phyloP scores from a whole-genome alignment of 2,797 vertebrate genomes.

The Setipinna tenuifilis region DNA sequence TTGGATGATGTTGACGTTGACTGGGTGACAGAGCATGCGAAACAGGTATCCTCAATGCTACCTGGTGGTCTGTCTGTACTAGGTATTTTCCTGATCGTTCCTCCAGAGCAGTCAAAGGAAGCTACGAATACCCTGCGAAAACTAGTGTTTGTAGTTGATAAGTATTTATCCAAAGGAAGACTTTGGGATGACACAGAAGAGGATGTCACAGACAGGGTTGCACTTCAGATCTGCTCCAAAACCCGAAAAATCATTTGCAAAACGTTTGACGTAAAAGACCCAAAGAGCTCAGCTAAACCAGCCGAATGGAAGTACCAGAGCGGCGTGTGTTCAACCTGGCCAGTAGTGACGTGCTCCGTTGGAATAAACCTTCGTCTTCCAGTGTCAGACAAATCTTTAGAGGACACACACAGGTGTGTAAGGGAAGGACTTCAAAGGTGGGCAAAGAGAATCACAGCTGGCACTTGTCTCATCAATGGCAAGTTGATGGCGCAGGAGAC shows the following conservation, averaged over 20 bases:
- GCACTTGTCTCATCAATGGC: conserved; percentile 86
- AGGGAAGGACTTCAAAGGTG: conserved; percentile 85
- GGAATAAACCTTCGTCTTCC: conserved; percentile 84
- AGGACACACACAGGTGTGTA: conserved; percentile 76
- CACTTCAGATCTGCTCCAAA: conserved; percentile 87
- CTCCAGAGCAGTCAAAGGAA: conserved; percentile 83
- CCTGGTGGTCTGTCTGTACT: conserved; percentile 88
- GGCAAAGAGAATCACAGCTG: conserved; percentile 84
- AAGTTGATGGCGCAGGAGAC: conserved; percentile 78
- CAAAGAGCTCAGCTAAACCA: conserved; percentile 89
- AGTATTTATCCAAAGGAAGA: conserved; percentile 79
- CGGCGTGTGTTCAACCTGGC: conserved; percentile 81
- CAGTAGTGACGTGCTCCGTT: conserved; percentile 80
- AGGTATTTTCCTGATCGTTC: conserved; percentile 86
- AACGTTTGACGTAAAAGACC: conserved; percentile 87
- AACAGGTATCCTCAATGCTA: conserved; percentile 94
- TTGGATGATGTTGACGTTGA: conserved; percentile 81
- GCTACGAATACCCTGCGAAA: conserved; percentile 79
- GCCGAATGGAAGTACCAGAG: conserved; percentile 95
- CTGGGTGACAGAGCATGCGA: conserved; percentile 88
- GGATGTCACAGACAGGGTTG: conserved; percentile 83
- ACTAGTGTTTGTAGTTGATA: conserved; percentile 89
- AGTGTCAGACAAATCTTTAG: conserved; percentile 70
- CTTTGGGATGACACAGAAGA: conserved; percentile 83
- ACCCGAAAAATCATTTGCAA: conserved; percentile 89